A percentile compares a stretch with the other conserved stretches of the same genome.
phyloP scores from a whole-genome alignment of 2,888 invertebrate species.

The Gari tellinella region DNA sequence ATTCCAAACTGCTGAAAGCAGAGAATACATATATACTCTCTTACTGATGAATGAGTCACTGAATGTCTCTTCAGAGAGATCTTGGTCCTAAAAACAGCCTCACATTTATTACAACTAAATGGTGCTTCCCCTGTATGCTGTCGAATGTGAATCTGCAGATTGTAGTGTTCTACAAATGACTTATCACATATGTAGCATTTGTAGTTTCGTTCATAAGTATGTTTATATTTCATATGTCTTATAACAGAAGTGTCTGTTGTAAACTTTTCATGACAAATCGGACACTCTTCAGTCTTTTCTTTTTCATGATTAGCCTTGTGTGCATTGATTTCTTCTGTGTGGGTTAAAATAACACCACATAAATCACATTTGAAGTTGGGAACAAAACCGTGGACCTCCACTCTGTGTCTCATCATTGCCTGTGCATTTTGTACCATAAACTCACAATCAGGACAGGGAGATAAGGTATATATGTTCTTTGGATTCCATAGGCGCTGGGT shows the following conservation, averaged over 20 bases:
- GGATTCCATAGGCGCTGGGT: no score
- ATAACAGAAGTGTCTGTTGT: not conserved
- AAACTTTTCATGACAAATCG: not conserved
- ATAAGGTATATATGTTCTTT: no score
- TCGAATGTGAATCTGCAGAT: not conserved
- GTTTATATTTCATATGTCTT: slow-evolving; percentile 7
- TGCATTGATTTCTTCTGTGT: no score
- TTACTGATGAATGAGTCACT: not conserved
- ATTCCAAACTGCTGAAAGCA: slow-evolving; percentile 8
- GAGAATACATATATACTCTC: slow-evolving; percentile 4
- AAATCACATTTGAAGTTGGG: no score
- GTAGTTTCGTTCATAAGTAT: slow-evolving; percentile 2
- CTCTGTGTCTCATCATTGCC: no score
- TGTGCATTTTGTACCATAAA: no score
- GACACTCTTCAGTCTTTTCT: not conserved
- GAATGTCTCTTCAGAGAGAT: not conserved
- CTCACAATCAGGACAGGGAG: no score
- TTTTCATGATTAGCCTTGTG: no score
- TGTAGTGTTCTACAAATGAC: not conserved
- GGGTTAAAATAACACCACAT: no score
- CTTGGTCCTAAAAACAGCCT: not conserved
- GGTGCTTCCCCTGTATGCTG: not conserved
- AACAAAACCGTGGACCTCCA: no score
- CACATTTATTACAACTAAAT: not conserved
- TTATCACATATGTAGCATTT: not conserved